Evolutionary conservation across 2,797 vertebrate species (phyloP), one percentile per base, ranked within the genome.

Genomic region (Cyprinodon diabolis): DNA sequence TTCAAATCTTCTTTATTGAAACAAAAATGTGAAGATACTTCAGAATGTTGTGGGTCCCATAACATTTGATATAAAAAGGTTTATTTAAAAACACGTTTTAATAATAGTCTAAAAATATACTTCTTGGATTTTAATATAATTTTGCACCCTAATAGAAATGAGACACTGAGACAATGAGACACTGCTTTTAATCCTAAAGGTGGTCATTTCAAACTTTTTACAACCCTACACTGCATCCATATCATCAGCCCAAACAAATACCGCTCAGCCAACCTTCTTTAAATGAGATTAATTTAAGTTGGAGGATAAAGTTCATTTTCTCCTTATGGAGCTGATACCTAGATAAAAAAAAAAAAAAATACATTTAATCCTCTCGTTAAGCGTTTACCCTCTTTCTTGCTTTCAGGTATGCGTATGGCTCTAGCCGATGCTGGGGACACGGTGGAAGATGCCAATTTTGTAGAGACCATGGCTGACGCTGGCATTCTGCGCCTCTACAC

Each of bases 391-490:
- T 6, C 19, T 45, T 21, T 1, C 58, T 47, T 69, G 35, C 57
- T 66, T 6, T 40, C 88, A 99, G 98, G 98, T 47, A 99, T 99
- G 98, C 97, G 98, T 30, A 90, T 99, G 84, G 96, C 98, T 67
- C 87, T 99, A 19, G 98, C 98, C 4, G 98, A 99, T 69, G 97
- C 98, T 8, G 98, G 98, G 0, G 98, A 99, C 90, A 99, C 98
- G 0, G 96, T 99, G 57, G 98, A 99, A 91, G 98, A 99, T 55
- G 98, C 98, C 62, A 99, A 99, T 92, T 99, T 99, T 40, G 97
- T 99, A 60, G 97, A 99, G 94, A 90, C 97, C 70, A 97, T 99
- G 97, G 97, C 97, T 1, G 98, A 99, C 30, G 98, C 98, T 0
- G 97, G 97, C 56, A 97, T 99, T 87, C 95, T 99, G 66, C 97